Base-by-base conservation (phyloP, 2,113 vertebrate genomes). In the human region DNA sequence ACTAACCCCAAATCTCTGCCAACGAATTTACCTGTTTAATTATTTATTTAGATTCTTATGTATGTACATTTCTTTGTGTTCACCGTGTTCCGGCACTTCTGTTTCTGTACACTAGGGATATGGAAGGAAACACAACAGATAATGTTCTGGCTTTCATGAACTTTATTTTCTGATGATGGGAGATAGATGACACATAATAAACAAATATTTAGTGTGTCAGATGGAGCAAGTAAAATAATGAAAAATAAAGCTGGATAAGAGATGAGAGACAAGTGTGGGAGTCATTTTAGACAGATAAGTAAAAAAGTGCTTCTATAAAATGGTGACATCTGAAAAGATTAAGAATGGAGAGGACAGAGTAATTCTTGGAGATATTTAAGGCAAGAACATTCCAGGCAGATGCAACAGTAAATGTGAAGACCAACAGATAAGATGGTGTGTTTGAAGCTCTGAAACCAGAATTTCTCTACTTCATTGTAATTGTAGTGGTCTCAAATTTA, bases 401-500 rank as follows among this genome's bases (percentile, higher is more conserved):
- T 3, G 8, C 1, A n/a, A 52, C 0, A 55, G 0, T 66, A 79
- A 43, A 10, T 38, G 0, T 85, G 25, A 85, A 93, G 50, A 70
- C 14, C 13, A 30, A 57, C 43, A 72, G 27, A 78, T 0, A 32
- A 72, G 30, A 86, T 0, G 11, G 10, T 0, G 0, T 13, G 3
- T 38, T 32, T 76, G 75, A 72, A 8, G 1, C 4, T 22, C 45
- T 32, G 22, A 23, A 2, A 22, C 2, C 14, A 93, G 5, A 48
- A 79, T 4, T 57, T 18, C 2, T 59, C 40, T 17, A 64, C 12
- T 9, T 70, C 16, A 11, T 18, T 83, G 48, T 10, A 79, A 45
- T 30, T 61, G 27, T 11, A 55, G 14, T 52, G 8, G 9, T 61
- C 40, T 82, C 45, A 43, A 7, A 66, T 88, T 73, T 79, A 61